Conservation (phyloP, 2,797 vertebrate species). For the Leptodactylus fallax region DNA sequence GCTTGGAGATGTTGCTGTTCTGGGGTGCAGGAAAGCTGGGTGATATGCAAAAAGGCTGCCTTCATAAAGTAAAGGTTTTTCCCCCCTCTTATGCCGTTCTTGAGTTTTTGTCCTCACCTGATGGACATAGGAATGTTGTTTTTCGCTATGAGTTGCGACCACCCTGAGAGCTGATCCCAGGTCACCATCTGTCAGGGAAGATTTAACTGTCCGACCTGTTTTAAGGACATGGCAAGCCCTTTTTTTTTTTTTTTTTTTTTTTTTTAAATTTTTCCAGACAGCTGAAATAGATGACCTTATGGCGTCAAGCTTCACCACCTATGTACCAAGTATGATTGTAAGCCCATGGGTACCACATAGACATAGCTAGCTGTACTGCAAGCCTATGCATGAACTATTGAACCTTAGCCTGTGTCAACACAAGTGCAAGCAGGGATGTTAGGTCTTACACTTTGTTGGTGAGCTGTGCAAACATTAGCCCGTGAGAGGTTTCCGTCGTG, state of each 20-base stretch:
- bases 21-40: neutral
- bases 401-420: conserved; percentile 43
- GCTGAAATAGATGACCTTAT: neutral
- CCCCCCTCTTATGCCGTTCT: too few species aligned
- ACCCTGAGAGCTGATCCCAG: conserved; percentile 11
- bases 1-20: neutral
- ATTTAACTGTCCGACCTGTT: neutral
- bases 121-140: conserved; percentile 1
- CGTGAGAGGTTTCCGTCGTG: neutral
- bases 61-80: too few species aligned
- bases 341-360: neutral
- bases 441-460: neutral
- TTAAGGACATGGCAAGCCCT: neutral
- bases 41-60: neutral
- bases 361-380: too few species aligned
- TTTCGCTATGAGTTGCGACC: neutral
- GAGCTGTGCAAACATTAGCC: neutral
- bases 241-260: neutral
- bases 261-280: neutral
- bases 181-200: neutral
- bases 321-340: neutral
- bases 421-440: neutral
- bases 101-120: too few species aligned
- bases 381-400: conserved; percentile 44
- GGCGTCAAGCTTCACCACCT: neutral